Evolutionary conservation across 2,797 vertebrate species (phyloP).

Genomic region (Rhabdophis nuchalis): DNA sequence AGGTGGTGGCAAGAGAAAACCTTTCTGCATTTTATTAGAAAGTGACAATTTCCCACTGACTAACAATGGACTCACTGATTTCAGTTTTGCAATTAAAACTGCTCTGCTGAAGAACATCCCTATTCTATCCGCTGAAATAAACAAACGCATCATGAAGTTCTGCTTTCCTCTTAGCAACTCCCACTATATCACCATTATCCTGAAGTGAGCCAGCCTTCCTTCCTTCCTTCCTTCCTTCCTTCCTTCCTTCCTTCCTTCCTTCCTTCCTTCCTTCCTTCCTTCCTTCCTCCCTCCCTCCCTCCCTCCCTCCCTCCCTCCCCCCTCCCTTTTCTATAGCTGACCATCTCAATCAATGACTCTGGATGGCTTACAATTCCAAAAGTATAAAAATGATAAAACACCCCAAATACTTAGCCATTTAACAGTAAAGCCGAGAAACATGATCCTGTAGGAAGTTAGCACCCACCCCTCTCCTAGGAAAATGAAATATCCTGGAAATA

Average conservation of each 20-base stretch:
- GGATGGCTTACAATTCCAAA: background rate
- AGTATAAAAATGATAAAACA: background rate
- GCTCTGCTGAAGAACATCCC: background rate
- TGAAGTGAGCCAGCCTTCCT: no score
- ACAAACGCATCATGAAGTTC: background rate
- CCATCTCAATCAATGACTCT: background rate
- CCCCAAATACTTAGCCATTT: background rate
- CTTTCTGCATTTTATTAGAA: background rate
- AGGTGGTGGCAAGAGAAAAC: background rate
- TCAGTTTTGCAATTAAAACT: background rate
- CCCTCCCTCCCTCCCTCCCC: no score
- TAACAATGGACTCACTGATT: background rate
- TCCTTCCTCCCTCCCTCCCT: no score
- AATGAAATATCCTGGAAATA: no score
- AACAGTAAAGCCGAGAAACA: background rate
- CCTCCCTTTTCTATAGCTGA: background rate
- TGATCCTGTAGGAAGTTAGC: no score
- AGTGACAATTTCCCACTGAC: background rate
- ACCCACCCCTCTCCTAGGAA: no score
- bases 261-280: no score
- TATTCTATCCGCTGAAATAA: background rate
- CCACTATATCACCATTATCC: no score
- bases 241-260: no score
- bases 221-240: no score
- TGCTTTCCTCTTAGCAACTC: background rate